Conservation (phyloP, 2,797 vertebrate genomes). For the Anabacerthia variegaticeps region DNA sequence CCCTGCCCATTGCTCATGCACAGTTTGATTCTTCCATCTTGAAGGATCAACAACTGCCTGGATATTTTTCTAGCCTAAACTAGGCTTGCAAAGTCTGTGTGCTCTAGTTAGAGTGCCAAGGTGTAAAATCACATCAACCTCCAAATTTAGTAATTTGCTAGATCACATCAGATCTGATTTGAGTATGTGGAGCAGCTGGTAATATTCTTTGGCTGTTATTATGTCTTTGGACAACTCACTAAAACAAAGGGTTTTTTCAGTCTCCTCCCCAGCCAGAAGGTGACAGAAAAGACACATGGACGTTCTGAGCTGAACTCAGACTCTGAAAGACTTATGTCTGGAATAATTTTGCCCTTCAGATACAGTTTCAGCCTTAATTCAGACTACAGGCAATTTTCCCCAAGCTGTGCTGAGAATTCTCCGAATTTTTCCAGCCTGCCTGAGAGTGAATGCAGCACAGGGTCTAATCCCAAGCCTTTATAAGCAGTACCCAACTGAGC, state of each 20-base stretch:
- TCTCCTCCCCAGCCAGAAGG: not conserved
- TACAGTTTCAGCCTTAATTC: not conserved
- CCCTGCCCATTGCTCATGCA: not conserved
- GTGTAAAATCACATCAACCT: not conserved
- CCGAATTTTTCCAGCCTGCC: not conserved
- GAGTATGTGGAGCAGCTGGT: not conserved
- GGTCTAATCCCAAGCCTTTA: not conserved
- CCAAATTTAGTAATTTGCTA: not conserved
- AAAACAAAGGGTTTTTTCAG: not conserved
- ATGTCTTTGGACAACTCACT: not conserved
- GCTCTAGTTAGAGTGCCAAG: not conserved
- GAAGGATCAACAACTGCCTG: not conserved
- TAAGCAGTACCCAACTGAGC: not conserved
- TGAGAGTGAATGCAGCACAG: not conserved
- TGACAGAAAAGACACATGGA: not conserved
- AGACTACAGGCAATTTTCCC: not conserved
- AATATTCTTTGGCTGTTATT: not conserved
- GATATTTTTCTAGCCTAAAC: not conserved
- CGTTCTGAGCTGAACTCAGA: not conserved
- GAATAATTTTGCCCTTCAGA: not conserved
- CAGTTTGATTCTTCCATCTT: not conserved
- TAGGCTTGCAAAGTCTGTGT: not conserved
- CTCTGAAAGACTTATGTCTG: not conserved
- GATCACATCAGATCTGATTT: not conserved
- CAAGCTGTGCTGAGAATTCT: not conserved